A percentile compares a stretch with the other conserved stretches of the same genome.
These are phyloP conservation scores for Uria aalge DNA, from an alignment of 2,113 vertebrate species.

Conservation along the genomic window DNA sequence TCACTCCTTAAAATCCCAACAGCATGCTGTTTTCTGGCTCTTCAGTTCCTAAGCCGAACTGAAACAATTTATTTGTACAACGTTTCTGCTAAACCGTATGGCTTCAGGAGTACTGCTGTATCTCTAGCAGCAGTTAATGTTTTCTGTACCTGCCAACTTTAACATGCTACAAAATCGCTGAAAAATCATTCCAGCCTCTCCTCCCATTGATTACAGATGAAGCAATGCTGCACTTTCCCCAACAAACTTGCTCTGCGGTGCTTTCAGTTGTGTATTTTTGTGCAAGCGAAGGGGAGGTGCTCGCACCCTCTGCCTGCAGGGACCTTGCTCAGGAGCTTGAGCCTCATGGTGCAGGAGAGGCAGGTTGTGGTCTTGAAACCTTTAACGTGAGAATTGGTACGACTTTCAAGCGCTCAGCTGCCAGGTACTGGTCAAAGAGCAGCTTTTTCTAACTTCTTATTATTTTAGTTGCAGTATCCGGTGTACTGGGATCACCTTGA, in stretches of 20 bases:
- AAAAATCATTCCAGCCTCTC: not conserved
- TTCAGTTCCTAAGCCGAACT: not conserved
- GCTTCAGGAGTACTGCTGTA: not conserved
- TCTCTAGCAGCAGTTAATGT: not conserved
- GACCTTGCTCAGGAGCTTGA: not conserved
- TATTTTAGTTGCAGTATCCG: conserved; percentile 89
- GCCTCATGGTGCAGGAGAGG: not conserved
- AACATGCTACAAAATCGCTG: rapidly evolving
- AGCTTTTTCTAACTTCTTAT: not conserved
- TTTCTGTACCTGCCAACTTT: not conserved
- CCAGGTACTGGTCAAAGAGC: not conserved
- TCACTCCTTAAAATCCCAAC: not conserved
- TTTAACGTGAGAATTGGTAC: not conserved
- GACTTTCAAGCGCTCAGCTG: not conserved
- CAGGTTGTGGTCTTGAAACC: not conserved
- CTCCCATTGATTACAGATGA: not conserved
- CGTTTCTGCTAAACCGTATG: not conserved
- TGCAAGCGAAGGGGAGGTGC: not conserved
- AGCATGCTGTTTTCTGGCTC: not conserved
- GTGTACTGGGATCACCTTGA: conserved; percentile 97
- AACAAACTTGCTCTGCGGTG: not conserved
- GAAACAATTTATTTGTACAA: not conserved
- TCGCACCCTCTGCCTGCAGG: not conserved
- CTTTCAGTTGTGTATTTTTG: not conserved
- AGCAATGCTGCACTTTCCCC: not conserved